Base-by-base conservation (phyloP, 1,140 invertebrate genomes). In the Melitaea cinxia region DNA sequence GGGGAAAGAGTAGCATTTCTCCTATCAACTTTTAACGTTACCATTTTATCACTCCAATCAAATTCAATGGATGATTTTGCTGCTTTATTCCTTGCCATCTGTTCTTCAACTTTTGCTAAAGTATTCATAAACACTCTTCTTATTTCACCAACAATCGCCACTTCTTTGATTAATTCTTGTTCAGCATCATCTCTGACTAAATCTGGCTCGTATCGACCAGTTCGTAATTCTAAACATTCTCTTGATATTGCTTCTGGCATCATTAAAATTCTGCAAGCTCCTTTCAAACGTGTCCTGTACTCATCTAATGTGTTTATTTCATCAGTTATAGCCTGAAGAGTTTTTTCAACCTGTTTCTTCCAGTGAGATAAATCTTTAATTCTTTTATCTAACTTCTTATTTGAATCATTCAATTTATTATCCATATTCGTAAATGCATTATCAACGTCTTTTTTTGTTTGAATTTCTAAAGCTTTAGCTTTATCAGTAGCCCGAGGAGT, bases 31-130 rank as follows among this genome's bases (percentile, higher is more conserved):
- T 95, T 93, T 73, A 95, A 93, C 6, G 95, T 92, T 69, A 95
- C 93, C 72, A 94, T 94, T 91, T 98, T 98, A 80, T 98, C 96
- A 68, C 95, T 96, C 96, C 96, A 97, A 80, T 98, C 96, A 62
- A 93, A 93, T 88, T 98, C 96, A 21, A 97, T 87, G 9, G 94
- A 92, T 24, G 94, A 89, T 80, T 97, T 97, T 0, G 94, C 93
- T n/a, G 95, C 93, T 74, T 94, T 95, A 75, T 96, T 94, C 70
- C 94, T 93, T 7, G 89, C 89, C 71, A 97, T 93, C 84, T 97
- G 96, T 50, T 92, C 86, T 69, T 96, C 94, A 2, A 96, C 93
- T 83, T 96, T 94, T 54, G 91, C 91, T 59, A 94, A 89, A 30
- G 91, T 94, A 63, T 92, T 91, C 6, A 83, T 84, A 35, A 95